Percentiles rank a stretch among this genome's conserved stretches.
Conservation (phyloP, 2,113 vertebrate species). For the Thamnophis sirtalis region DNA sequence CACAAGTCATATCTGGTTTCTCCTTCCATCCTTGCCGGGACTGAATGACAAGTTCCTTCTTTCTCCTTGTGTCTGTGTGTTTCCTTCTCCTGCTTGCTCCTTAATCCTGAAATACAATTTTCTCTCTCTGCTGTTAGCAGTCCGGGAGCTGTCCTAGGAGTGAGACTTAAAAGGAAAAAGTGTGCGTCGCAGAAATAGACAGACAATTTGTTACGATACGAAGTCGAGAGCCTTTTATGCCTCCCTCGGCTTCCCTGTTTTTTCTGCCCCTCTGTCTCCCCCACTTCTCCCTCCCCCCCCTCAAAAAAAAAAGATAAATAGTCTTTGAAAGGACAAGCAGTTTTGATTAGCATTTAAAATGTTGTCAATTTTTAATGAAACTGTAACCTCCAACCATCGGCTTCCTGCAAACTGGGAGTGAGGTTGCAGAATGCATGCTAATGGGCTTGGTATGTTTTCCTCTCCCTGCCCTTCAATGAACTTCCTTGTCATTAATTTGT, state of each 20-base stretch:
- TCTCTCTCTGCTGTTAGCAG: constrained; percentile 34
- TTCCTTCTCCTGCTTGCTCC: background rate
- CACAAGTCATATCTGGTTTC: background rate
- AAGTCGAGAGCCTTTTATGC: constrained; percentile 53
- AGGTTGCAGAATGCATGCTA: constrained; percentile 67
- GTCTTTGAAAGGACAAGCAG: constrained; percentile 66
- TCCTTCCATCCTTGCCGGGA: background rate
- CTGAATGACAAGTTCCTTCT: constrained; percentile 3
- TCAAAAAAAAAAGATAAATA: constrained; percentile 58
- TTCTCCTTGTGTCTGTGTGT: constrained; percentile 18
- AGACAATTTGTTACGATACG: constrained; percentile 61
- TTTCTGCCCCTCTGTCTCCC: background rate
- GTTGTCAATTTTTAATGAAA: constrained; percentile 78
- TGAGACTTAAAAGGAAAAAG: constrained; percentile 49
- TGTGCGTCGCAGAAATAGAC: constrained; percentile 17
- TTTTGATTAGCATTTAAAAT: constrained; percentile 79
- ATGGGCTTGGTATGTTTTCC: constrained; percentile 65
- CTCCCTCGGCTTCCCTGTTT: constrained; percentile 13
- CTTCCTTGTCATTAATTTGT: constrained; percentile 72
- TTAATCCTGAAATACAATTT: constrained; percentile 12
- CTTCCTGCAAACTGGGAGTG: constrained; percentile 65
- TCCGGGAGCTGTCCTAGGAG: constrained; percentile 63
- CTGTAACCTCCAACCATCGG: constrained; percentile 71
- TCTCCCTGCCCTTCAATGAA: constrained; percentile 64
- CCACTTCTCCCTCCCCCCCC: background rate